phyloP scores from a whole-genome alignment of 2,888 invertebrate species.

The Graphium colonna region DNA sequence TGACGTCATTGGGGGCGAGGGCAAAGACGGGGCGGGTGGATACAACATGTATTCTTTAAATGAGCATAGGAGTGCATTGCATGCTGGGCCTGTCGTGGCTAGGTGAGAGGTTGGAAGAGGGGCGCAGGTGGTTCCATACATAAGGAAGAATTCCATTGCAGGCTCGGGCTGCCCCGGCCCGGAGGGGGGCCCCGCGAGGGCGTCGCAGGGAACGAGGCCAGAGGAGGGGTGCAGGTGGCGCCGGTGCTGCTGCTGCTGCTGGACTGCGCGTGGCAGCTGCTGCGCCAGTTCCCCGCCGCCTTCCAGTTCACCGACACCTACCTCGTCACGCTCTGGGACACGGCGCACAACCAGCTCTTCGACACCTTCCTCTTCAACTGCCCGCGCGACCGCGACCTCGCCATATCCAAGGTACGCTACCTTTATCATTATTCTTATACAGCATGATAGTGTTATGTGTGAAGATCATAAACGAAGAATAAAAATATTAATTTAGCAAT shows the following conservation, averaged over 20 bases:
- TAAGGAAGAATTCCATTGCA: conserved; percentile 35
- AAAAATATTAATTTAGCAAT: no score
- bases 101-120: no score
- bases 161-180: conserved; percentile 85
- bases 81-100: no score
- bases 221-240: conserved; percentile 77
- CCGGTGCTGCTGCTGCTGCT: conserved; percentile 95
- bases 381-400: conserved; percentile 86
- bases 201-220: conserved; percentile 78
- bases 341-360: conserved; percentile 91
- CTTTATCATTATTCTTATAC: no score
- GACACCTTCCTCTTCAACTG: conserved; percentile 96
- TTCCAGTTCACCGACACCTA: conserved; percentile 97
- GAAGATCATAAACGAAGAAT: no score
- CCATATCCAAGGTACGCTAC: conserved; percentile 80
- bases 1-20: no score
- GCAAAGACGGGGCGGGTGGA: no score
- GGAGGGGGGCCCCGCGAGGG: conserved; percentile 57
- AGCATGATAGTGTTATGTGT: no score
- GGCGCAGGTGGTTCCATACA: no score
- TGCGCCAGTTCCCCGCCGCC: conserved; percentile 91
- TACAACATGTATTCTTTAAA: no score
- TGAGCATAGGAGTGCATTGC: no score
- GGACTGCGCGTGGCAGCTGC: conserved; percentile 96
- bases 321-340: conserved; percentile 95